phyloP scores from a whole-genome alignment of 1,140 invertebrate genomes.

The Branchinecta lindahli region DNA sequence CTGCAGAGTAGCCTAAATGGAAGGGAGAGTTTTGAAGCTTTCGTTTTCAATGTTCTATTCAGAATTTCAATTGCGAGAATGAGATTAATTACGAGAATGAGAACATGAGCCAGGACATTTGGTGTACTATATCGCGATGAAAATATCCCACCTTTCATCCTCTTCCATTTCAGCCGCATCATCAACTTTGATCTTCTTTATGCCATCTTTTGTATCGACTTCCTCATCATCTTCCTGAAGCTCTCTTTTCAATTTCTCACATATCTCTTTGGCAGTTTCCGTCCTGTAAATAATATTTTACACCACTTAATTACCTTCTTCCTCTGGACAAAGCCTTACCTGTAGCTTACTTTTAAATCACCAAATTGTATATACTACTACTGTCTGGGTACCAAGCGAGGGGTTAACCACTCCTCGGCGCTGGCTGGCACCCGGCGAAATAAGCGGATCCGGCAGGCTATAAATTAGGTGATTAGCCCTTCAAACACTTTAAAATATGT shows the following conservation, averaged over 20 bases:
- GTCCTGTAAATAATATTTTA: not conserved
- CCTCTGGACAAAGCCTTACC: too few relatives aligned
- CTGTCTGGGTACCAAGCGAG: too few relatives aligned
- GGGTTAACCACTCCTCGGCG: too few relatives aligned
- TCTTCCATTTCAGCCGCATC: not conserved
- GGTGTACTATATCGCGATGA: not conserved
- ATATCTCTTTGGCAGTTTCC: not conserved
- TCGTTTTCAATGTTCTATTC: too few relatives aligned
- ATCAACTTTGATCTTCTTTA: not conserved
- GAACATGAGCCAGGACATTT: not conserved
- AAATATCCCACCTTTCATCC: not conserved
- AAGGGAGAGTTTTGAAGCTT: too few relatives aligned
- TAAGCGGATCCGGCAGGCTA: too few relatives aligned
- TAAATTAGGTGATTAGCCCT: too few relatives aligned
- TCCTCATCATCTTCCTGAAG: not conserved
- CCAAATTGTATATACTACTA: too few relatives aligned
- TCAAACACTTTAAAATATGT: too few relatives aligned
- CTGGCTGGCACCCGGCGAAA: too few relatives aligned
- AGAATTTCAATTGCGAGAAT: not conserved
- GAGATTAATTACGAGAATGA: not conserved
- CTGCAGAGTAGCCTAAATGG: too few relatives aligned
- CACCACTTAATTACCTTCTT: not conserved
- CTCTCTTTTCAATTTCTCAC: conserved; percentile 1
- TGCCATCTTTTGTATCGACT: not conserved
- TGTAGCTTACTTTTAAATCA: too few relatives aligned